A percentile compares a stretch with the other conserved stretches of the same genome.
Conservation (phyloP, 1,140 invertebrate species). For the Paralvinella palmiformis region DNA sequence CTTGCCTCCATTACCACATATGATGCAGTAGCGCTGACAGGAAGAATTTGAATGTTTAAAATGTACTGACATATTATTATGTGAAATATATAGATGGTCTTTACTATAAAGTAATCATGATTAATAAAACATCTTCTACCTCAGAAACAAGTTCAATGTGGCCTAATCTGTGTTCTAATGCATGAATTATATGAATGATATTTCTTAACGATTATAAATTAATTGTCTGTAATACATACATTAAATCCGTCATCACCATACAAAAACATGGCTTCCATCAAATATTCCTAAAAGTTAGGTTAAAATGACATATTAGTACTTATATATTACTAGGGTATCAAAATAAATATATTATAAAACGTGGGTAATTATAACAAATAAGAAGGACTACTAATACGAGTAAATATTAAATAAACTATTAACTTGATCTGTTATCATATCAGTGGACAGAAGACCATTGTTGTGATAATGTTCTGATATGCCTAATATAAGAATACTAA, state of each 20-base stretch:
- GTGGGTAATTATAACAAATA: no score
- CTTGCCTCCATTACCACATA: slow-evolving; percentile 39
- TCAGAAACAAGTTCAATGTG: background rate
- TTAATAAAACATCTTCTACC: background rate
- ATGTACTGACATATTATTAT: slow-evolving; percentile 4
- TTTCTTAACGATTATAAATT: background rate
- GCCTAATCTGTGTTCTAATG: background rate
- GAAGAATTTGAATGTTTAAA: background rate
- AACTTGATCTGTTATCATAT: no score
- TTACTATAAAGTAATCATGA: background rate
- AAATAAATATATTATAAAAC: no score
- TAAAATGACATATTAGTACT: no score
- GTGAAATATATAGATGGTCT: no score
- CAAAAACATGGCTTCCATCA: slow-evolving; percentile 33
- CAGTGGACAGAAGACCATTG: no score
- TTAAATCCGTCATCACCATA: slow-evolving; percentile 32
- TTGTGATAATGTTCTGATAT: no score
- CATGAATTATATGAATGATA: background rate
- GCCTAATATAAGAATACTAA: no score
- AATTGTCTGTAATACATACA: slow-evolving; percentile 25
- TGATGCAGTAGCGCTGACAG: slow-evolving; percentile 36
- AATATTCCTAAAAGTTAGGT: slow-evolving; percentile 24
- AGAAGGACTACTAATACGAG: no score
- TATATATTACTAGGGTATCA: no score
- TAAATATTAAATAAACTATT: no score